Evolutionary conservation across 1,140 invertebrate genomes (phyloP), one percentile per base, ranked within the genome.

Genomic region (Ceratosolen fusciceps): DNA sequence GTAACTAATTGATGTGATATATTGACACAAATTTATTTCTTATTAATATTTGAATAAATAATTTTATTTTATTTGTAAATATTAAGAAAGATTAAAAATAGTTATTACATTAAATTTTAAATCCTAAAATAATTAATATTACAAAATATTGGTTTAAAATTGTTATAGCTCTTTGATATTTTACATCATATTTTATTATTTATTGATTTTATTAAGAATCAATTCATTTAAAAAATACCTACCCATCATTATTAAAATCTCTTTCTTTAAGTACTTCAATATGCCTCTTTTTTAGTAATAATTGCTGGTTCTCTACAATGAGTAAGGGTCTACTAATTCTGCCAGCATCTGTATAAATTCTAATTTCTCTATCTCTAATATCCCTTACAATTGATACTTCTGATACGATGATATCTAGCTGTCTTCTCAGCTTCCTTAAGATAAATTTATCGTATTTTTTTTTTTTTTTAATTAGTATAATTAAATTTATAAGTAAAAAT

Each of bases 361-460:
- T 62, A 3, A 86, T 86, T 58, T 86, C 85, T 31, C 83, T 77
- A 56, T 86, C 85, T 1, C 84, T 80, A 72, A 86, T 86, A 24
- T 86, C 85, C 34, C 85, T 78, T 8, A 85, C 80, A 79, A 86
- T 84, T 1, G 83, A 85, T 14, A 86, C 85, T 70, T 86, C 85
- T 0, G 85, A 86, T 0, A 86, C 85, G 37, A 86, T 83, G 7
- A 86, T 82, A 56, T 86, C 85, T 84, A 86, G 85, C 43, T 85
- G 84, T 43, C 85, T 83, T 80, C 85, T 78, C 21, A 86, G 73
- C 74, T 86, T 86, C 56, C 83, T 82, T 14, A 81, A 56, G 19
- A 31, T 21, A 76, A 26, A 12, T 34, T 68, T 52, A 2, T 34
- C n/a, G n/a, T n/a, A n/a, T n/a, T n/a, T n/a, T n/a, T n/a, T n/a